These are phyloP conservation scores for Pygocentrus nattereri DNA, from an alignment of 2,797 vertebrate genomes.

Conservation along the genomic window DNA sequence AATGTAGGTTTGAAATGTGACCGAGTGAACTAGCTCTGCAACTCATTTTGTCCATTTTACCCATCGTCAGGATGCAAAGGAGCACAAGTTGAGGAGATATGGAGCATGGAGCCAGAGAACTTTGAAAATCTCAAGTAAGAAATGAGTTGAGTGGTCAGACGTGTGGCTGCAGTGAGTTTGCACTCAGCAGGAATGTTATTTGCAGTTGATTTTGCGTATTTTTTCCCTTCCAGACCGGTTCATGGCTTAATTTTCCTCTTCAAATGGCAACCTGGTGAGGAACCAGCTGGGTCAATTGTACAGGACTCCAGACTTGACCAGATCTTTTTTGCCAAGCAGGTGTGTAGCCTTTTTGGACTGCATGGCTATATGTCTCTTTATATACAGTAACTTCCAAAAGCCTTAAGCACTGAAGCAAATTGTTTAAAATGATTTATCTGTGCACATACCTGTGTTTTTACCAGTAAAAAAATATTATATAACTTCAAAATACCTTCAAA, in stretches of 20 bases:
- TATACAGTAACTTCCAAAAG: too few relatives aligned
- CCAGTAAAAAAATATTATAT: too few relatives aligned
- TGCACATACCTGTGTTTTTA: too few relatives aligned
- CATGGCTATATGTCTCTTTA: too few relatives aligned
- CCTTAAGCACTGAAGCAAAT: too few relatives aligned
- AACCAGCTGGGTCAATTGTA: constrained; percentile 95
- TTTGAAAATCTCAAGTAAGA: constrained; percentile 97
- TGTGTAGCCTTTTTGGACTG: constrained; percentile 61
- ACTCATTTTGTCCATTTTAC: background rate
- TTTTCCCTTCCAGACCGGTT: constrained; percentile 87
- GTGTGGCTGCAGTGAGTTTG: background rate
- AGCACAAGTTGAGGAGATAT: constrained; percentile 98
- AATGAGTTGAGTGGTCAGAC: background rate
- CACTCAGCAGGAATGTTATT: too few relatives aligned
- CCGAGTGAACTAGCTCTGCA: background rate
- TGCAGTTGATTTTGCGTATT: background rate
- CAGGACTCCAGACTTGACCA: constrained; percentile 96
- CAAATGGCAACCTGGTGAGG: constrained; percentile 99
- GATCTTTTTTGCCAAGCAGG: constrained; percentile 99
- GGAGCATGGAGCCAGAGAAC: constrained; percentile 98
- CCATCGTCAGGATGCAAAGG: constrained; percentile 89
- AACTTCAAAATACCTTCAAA: too few relatives aligned
- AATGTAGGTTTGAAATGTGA: background rate
- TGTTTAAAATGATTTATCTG: too few relatives aligned
- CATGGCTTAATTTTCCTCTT: constrained; percentile 98